Evolutionary conservation across 2,113 vertebrate genomes (phyloP).

Genomic region (Mustela lutreola): DNA sequence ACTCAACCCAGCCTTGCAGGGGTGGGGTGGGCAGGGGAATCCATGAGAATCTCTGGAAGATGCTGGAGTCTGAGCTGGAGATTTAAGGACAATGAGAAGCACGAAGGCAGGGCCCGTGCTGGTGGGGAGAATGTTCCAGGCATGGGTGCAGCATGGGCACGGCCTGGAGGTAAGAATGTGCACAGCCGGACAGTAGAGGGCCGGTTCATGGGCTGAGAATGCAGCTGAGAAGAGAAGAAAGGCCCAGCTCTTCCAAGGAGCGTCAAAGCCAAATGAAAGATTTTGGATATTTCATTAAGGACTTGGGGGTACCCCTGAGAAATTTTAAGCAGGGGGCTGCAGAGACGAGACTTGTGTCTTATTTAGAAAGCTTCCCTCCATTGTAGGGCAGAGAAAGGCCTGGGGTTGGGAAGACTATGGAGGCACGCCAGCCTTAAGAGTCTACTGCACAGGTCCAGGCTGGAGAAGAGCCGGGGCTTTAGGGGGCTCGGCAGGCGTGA

Average conservation of each 20-base stretch:
- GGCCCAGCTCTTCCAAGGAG: not conserved
- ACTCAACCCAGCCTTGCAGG: not conserved
- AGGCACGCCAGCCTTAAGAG: not conserved
- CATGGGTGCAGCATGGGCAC: rapidly evolving
- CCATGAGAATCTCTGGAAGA: not conserved
- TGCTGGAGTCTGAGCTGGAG: not conserved
- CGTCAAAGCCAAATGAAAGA: not conserved
- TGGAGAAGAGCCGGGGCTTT: not conserved
- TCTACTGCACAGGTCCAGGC: not conserved
- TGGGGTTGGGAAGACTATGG: not conserved
- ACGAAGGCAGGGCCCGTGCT: not conserved
- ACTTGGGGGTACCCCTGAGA: not conserved
- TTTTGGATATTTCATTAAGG: not conserved
- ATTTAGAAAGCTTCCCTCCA: not conserved
- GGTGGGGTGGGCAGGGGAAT: not conserved
- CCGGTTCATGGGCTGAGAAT: not conserved
- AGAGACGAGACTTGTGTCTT: not conserved
- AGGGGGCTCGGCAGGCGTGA: not conserved
- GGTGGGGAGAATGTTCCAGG: not conserved
- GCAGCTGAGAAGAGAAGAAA: not conserved
- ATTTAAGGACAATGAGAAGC: not conserved
- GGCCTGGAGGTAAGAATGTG: not conserved
- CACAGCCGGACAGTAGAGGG: rapidly evolving
- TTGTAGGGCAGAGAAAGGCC: not conserved
- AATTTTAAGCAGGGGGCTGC: not conserved